Conservation (phyloP, 2,797 vertebrate genomes). For the Sebastes diaconus region DNA sequence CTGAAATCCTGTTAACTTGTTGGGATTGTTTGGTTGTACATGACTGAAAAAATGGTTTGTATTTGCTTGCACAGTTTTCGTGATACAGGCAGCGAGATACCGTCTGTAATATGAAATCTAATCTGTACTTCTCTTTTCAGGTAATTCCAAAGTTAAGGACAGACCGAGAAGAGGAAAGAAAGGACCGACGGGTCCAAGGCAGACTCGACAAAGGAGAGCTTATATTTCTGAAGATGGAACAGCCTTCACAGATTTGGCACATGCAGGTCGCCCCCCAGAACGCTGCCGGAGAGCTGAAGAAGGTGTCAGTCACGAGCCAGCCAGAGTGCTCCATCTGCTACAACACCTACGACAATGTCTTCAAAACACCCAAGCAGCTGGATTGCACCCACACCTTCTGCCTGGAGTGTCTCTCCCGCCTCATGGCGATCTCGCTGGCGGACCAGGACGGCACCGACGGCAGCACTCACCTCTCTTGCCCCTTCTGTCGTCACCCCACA, state of each 20-base stretch:
- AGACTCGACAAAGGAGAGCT: not conserved
- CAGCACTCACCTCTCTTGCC: constrained; percentile 83
- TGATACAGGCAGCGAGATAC: not conserved
- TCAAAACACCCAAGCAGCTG: constrained; percentile 94
- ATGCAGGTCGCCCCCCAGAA: constrained; percentile 51
- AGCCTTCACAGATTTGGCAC: constrained; percentile 82
- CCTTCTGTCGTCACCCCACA: constrained; percentile 91
- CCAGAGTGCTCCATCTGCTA: constrained; percentile 97
- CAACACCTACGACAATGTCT: constrained; percentile 93
- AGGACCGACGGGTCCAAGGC: not conserved
- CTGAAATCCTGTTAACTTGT: constrained; percentile 10
- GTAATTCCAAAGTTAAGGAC: constrained; percentile 15
- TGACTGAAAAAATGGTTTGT: not conserved
- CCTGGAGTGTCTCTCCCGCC: constrained; percentile 93
- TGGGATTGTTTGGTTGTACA: not conserved
- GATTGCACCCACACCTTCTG: constrained; percentile 95
- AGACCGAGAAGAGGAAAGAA: not conserved
- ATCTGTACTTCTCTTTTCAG: constrained; percentile 29
- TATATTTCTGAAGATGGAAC: constrained; percentile 75
- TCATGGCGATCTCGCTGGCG: constrained; percentile 82
- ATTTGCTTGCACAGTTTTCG: not conserved
- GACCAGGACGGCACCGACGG: constrained; percentile 40
- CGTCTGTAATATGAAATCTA: constrained; percentile 15
- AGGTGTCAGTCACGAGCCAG: constrained; percentile 72
- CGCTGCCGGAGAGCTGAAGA: constrained; percentile 56